A percentile compares a stretch with the other conserved stretches of the same genome.
Conservation (phyloP, 2,888 invertebrate genomes). For the Urechis unicinctus region DNA sequence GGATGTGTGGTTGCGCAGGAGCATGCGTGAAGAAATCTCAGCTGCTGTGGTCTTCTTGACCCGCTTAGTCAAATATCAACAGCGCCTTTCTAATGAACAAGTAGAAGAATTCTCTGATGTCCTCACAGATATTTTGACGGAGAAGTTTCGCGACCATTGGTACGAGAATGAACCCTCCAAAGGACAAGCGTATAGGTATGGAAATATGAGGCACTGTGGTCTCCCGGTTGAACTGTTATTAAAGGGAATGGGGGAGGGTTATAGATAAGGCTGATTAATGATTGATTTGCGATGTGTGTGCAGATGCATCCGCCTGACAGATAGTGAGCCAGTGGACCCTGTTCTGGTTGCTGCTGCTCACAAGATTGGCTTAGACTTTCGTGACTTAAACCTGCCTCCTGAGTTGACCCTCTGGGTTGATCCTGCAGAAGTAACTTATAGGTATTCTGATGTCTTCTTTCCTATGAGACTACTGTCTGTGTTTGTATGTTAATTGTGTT, state of each 20-base stretch:
- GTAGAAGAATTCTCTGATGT: background rate
- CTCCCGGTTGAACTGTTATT: background rate
- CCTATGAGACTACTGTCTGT: background rate
- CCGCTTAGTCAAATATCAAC: background rate
- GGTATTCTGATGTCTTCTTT: background rate
- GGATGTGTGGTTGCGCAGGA: too few relatives aligned
- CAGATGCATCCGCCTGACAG: background rate
- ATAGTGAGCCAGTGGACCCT: background rate
- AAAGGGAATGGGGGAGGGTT: too few relatives aligned
- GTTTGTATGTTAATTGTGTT: background rate
- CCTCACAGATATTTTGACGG: background rate
- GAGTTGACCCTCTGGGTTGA: constrained; percentile 1
- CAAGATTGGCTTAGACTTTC: background rate
- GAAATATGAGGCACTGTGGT: background rate
- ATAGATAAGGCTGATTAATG: too few relatives aligned
- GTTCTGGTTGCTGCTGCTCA: background rate
- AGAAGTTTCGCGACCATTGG: background rate
- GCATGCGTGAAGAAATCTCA: background rate
- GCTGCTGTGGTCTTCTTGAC: background rate
- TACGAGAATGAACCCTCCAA: background rate
- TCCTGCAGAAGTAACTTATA: background rate
- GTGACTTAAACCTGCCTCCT: background rate
- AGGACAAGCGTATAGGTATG: background rate
- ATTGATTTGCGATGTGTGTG: too few relatives aligned
- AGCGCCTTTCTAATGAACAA: background rate